Evolutionary conservation across 2,888 invertebrate genomes (phyloP).

Genomic region (Epicampocera succincta): DNA sequence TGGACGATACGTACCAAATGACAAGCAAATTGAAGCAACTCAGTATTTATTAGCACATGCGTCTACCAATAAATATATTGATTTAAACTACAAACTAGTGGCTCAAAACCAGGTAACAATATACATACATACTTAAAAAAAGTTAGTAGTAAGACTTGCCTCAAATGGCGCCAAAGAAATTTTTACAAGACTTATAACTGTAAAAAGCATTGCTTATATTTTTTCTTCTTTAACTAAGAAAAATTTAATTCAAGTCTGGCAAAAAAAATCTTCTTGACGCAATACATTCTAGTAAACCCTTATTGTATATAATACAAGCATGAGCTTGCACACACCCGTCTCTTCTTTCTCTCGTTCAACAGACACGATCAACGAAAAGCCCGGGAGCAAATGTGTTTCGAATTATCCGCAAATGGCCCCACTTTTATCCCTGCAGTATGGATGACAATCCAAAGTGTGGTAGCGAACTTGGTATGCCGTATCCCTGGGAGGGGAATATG

Average conservation of each 20-base stretch:
- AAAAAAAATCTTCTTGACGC: too few relatives aligned
- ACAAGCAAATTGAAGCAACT: conserved; percentile 82
- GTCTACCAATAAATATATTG: conserved; percentile 80
- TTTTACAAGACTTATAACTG: too few relatives aligned
- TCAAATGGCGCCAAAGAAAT: too few relatives aligned
- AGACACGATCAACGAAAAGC: conserved; percentile 82
- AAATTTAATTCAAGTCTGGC: too few relatives aligned
- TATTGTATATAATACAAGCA: too few relatives aligned
- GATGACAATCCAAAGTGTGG: conserved; percentile 76
- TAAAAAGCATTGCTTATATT: too few relatives aligned
- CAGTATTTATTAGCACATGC: conserved; percentile 82
- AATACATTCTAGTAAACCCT: too few relatives aligned
- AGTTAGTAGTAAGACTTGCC: too few relatives aligned
- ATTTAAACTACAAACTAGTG: conserved; percentile 82
- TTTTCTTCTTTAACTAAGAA: too few relatives aligned
- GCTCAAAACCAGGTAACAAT: conserved; percentile 83
- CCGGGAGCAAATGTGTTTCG: conserved; percentile 83
- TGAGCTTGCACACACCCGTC: too few relatives aligned
- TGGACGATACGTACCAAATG: conserved; percentile 79
- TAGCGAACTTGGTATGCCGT: conserved; percentile 77
- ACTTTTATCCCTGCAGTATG: conserved; percentile 80
- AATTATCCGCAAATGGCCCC: conserved; percentile 82
- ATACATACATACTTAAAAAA: neutral
- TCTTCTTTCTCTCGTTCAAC: neutral
- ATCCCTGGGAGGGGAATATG: conserved; percentile 75